A percentile compares a stretch with the other conserved stretches of the same genome.
These are phyloP conservation scores for Cariama cristata DNA, from an alignment of 2,113 vertebrate species.

Conservation along the genomic window DNA sequence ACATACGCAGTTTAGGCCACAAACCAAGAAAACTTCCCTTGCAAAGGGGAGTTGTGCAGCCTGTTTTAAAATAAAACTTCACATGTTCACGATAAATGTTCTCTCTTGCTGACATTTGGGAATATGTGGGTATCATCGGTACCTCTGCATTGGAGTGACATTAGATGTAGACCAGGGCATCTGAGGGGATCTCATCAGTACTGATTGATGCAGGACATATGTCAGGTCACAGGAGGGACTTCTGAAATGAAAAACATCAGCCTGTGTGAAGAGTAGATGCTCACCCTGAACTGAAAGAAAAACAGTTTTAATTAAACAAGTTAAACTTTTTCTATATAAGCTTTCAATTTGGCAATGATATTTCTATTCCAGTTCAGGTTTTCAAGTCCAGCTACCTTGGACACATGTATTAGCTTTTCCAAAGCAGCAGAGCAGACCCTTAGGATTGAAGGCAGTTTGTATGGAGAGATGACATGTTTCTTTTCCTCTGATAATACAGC, in stretches of 20 bases:
- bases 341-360: background rate
- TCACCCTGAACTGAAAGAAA: accelerated
- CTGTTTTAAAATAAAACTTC: background rate
- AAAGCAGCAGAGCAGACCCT: background rate
- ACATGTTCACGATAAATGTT: accelerated
- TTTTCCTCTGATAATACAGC: background rate
- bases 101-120: background rate
- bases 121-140: background rate
- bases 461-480: background rate
- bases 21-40: background rate
- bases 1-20: background rate
- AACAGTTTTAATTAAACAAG: background rate
- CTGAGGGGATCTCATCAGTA: background rate
- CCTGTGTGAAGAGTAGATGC: background rate
- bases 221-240: background rate
- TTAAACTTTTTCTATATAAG: background rate
- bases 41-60: background rate
- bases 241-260: background rate
- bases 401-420: background rate
- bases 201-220: background rate
- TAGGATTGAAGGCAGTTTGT: background rate
- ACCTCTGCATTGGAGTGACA: background rate
- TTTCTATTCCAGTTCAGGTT: background rate
- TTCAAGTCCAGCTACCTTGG: background rate
- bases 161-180: background rate